phyloP scores from a whole-genome alignment of 1,140 invertebrate genomes.

The Marisa cornuarietis region DNA sequence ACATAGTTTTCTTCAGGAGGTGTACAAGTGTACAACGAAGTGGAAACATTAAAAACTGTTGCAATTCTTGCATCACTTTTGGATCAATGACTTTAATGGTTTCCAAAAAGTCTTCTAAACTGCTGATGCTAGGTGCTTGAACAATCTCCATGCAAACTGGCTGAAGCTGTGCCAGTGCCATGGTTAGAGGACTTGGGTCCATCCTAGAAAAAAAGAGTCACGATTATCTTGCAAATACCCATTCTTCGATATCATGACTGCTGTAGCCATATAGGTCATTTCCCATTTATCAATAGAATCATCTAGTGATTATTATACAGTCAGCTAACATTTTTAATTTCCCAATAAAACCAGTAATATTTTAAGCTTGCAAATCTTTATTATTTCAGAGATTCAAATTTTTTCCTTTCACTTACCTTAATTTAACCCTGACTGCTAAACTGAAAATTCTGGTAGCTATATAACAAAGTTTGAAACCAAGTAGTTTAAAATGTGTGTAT shows the following conservation, averaged over 20 bases:
- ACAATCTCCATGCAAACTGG: constrained; percentile 19
- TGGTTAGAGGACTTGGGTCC: not conserved
- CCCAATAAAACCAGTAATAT: too few species aligned
- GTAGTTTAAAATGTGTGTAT: too few species aligned
- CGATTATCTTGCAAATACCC: not conserved
- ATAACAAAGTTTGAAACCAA: too few species aligned
- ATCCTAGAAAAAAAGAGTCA: not conserved
- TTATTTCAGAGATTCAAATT: too few species aligned
- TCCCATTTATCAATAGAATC: too few species aligned
- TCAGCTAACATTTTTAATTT: too few species aligned
- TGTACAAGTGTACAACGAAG: not conserved
- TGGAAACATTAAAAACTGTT: constrained; percentile 20
- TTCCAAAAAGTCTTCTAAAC: not conserved
- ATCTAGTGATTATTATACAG: too few species aligned
- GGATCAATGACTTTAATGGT: constrained; percentile 1
- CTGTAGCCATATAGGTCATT: not conserved
- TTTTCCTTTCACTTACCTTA: too few species aligned
- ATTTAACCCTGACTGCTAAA: too few species aligned
- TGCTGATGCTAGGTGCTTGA: not conserved
- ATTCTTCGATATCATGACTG: not conserved
- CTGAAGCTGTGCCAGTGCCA: not conserved
- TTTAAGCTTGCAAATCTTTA: too few species aligned
- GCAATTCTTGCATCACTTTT: constrained; percentile 3
- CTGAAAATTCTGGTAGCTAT: too few species aligned
- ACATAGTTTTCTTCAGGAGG: constrained; percentile 1